phyloP scores from a whole-genome alignment of 2,113 vertebrate genomes.

The Columbina picui region DNA sequence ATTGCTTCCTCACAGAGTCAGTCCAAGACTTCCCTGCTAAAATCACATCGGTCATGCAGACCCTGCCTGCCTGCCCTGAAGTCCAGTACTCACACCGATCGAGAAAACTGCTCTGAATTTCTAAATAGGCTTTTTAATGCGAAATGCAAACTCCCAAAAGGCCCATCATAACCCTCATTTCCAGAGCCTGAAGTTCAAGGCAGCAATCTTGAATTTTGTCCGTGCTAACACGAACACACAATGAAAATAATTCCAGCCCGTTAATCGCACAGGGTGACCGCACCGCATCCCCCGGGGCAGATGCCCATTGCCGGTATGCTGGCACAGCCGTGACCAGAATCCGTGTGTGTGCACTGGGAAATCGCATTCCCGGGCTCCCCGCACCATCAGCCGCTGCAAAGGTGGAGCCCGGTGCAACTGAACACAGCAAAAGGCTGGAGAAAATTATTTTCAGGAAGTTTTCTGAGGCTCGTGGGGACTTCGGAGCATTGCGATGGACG shows the following conservation, averaged over 20 bases:
- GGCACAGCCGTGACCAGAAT: not conserved
- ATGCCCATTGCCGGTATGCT: not conserved
- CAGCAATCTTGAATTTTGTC: not conserved
- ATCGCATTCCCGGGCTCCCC: not conserved
- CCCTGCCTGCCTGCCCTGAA: not conserved
- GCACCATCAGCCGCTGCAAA: not conserved
- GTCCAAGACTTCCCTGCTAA: not conserved
- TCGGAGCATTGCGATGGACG: not conserved
- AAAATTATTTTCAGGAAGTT: not conserved
- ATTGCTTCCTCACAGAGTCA: not conserved
- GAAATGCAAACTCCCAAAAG: not conserved
- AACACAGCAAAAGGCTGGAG: fast-evolving
- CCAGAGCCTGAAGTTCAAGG: not conserved
- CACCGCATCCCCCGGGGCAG: not conserved
- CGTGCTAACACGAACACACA: fast-evolving
- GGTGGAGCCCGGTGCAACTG: not conserved
- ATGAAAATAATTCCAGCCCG: fast-evolving
- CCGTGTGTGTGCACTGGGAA: not conserved
- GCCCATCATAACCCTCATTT: not conserved
- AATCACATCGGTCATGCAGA: not conserved
- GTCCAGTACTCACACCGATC: fast-evolving
- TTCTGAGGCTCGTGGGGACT: fast-evolving
- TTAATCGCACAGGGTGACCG: not conserved
- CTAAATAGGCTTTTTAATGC: not conserved
- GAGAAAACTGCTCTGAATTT: not conserved